phyloP scores from a whole-genome alignment of 2,113 vertebrate genomes.

The Tautogolabrus adspersus region DNA sequence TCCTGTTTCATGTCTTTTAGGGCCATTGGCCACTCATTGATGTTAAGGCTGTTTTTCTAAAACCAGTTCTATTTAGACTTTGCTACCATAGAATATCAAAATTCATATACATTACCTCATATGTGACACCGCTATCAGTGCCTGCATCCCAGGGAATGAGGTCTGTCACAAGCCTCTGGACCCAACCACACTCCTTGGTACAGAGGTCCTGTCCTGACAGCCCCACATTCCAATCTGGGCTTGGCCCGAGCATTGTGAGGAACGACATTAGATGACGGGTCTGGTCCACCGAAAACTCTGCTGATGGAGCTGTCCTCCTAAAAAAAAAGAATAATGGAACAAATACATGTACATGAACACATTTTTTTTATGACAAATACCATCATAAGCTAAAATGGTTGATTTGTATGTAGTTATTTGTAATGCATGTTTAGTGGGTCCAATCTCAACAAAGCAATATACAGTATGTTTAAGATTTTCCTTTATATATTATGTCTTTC shows the following conservation, averaged over 20 bases:
- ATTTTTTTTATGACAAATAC: too few relatives aligned
- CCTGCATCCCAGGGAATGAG: slow-evolving; percentile 98
- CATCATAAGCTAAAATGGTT: too few relatives aligned
- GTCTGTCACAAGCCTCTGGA: slow-evolving; percentile 91
- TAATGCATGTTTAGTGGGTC: too few relatives aligned
- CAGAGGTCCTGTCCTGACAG: slow-evolving; percentile 94
- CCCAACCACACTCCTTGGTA: slow-evolving; percentile 97
- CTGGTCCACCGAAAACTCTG: slow-evolving; percentile 96
- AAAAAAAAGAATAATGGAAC: neutral
- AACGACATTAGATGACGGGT: slow-evolving; percentile 96
- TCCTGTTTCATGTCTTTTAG: too few relatives aligned
- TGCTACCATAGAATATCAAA: neutral
- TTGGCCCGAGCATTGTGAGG: slow-evolving; percentile 96
- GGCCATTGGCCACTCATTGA: too few relatives aligned
- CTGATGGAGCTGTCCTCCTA: slow-evolving; percentile 95
- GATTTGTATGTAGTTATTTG: too few relatives aligned
- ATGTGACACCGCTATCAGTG: slow-evolving; percentile 92
- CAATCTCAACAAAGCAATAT: too few relatives aligned
- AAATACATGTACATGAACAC: neutral
- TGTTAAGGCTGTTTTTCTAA: neutral
- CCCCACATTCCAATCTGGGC: slow-evolving; percentile 97
- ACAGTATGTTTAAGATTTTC: too few relatives aligned
- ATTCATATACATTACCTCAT: slow-evolving; percentile 85
- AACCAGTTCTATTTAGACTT: neutral
- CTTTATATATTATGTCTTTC: too few relatives aligned